Evolutionary conservation across 2,113 vertebrate genomes (phyloP).

Genomic region (Gopherus flavomarginatus): DNA sequence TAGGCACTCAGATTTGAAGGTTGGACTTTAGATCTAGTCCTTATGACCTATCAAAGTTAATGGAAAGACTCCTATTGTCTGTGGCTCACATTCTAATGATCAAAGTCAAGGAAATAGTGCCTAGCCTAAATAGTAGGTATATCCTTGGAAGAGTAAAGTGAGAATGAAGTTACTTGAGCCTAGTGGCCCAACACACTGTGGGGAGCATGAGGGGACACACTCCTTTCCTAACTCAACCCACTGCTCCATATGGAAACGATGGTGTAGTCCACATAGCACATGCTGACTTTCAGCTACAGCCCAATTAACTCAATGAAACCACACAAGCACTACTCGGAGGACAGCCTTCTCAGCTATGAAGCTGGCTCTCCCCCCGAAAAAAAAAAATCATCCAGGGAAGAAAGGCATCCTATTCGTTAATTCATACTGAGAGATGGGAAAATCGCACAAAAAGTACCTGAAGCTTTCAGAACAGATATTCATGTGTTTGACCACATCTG

Average conservation of each 20-base stretch:
- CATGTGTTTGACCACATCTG: not conserved
- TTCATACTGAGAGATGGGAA: not conserved
- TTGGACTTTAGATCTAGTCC: not conserved
- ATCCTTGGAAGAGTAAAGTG: not conserved
- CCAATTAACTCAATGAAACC: not conserved
- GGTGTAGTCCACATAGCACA: not conserved
- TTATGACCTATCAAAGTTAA: not conserved
- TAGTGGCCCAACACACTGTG: not conserved
- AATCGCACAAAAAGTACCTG: not conserved
- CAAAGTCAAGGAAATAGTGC: not conserved
- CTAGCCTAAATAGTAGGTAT: not conserved
- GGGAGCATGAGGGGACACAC: not conserved
- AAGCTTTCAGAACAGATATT: not conserved
- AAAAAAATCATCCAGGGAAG: not conserved
- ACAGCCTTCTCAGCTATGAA: not conserved
- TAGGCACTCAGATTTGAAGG: not conserved
- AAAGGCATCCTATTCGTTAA: too few relatives aligned
- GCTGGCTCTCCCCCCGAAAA: not conserved
- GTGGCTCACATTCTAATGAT: not conserved
- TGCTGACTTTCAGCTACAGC: not conserved
- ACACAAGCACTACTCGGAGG: not conserved
- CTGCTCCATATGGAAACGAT: not conserved
- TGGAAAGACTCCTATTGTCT: not conserved
- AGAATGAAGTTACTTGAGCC: not conserved
- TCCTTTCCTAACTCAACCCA: not conserved